Percentiles rank a stretch among this genome's conserved stretches.
phyloP scores from a whole-genome alignment of 2,113 vertebrate genomes.

The Brachionichthys hirsutus region DNA sequence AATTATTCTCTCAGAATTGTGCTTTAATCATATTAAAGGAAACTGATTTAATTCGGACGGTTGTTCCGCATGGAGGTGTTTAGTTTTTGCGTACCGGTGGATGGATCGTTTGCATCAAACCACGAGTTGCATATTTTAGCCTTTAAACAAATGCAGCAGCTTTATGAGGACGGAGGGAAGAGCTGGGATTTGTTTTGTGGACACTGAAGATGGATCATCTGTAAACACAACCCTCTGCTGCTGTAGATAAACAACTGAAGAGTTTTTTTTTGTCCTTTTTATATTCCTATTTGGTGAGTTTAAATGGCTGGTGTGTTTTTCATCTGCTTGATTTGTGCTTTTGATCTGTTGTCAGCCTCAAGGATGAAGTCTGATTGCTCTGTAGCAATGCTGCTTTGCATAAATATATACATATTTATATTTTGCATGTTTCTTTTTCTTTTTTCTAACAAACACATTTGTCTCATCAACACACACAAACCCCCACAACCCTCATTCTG shows the following conservation, averaged over 20 bases:
- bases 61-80: neutral
- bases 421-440: neutral
- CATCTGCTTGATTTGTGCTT: slow-evolving; percentile 27
- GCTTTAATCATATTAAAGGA: neutral
- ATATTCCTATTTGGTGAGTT: slow-evolving; percentile 55
- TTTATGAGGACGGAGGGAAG: neutral
- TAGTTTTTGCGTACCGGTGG: neutral
- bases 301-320: slow-evolving; percentile 19
- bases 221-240: neutral
- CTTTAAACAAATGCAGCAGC: neutral
- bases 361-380: neutral
- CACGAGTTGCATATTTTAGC: neutral
- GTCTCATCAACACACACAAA: neutral
- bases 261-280: slow-evolving; percentile 5
- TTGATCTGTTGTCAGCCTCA: slow-evolving; percentile 15
- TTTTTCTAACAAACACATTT: neutral
- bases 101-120: neutral
- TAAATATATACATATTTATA: neutral
- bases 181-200: slow-evolving; percentile 13
- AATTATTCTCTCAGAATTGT: slow-evolving; percentile 7
- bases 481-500: neutral
- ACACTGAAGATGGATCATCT: slow-evolving; percentile 44
- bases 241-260: slow-evolving; percentile 21
- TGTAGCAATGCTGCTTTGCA: slow-evolving; percentile 11
- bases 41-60: neutral